Conservation (phyloP, 64 coral and sea anemone species). For the Montipora cactus region DNA sequence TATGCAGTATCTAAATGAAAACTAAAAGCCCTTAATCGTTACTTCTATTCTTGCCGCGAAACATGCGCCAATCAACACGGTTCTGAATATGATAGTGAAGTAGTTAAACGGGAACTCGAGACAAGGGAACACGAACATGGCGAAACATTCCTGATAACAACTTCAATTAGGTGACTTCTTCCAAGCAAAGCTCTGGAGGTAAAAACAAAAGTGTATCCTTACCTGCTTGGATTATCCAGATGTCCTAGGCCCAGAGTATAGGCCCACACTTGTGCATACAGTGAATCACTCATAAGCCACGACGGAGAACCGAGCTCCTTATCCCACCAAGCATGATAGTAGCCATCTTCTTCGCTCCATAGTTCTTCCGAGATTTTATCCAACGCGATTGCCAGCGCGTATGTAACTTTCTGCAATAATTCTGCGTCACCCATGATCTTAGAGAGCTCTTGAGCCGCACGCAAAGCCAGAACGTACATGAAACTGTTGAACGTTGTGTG, state of each 20-base stretch:
- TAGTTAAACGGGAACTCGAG: too few relatives aligned
- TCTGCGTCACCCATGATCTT: constrained; percentile 31
- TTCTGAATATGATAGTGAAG: too few relatives aligned
- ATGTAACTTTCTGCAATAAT: constrained; percentile 8
- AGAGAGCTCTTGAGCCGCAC: constrained; percentile 53
- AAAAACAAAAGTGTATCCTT: not conserved
- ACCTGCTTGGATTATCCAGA: constrained; percentile 51
- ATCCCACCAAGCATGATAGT: constrained; percentile 84
- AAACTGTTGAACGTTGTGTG: constrained; percentile 81
- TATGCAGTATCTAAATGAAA: too few relatives aligned
- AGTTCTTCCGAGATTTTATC: constrained; percentile 57
- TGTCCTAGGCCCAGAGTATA: constrained; percentile 75
- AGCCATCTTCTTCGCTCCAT: constrained; percentile 70
- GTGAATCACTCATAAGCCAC: constrained; percentile 78
- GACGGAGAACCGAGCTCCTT: constrained; percentile 46
- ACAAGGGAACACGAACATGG: too few relatives aligned
- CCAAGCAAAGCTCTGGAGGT: not conserved
- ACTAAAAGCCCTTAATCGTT: not conserved
- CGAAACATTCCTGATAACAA: too few relatives aligned
- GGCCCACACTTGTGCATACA: constrained; percentile 84
- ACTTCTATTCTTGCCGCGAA: not conserved
- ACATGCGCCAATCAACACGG: not conserved
- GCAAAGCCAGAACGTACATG: constrained; percentile 70
- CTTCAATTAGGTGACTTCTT: not conserved
- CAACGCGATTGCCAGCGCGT: constrained; percentile 3